Percentiles rank a stretch among this genome's conserved stretches.
phyloP scores from a whole-genome alignment of 2,888 invertebrate species.

The Elaeidobius kamerunicus region DNA sequence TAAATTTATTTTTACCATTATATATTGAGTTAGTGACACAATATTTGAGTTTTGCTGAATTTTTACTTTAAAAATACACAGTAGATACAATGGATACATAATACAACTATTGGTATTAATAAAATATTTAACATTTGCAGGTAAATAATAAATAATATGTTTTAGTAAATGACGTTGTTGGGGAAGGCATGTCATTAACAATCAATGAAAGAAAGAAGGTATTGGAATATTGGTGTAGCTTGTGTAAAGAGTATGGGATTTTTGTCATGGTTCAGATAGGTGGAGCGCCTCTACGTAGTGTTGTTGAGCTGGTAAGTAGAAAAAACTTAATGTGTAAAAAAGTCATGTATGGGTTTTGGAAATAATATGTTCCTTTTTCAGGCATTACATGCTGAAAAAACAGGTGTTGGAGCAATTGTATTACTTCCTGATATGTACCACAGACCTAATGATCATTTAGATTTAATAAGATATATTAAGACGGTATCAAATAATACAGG shows the following conservation, averaged over 20 bases:
- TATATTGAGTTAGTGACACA: too few relatives aligned
- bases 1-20: too few relatives aligned
- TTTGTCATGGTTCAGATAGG: slow-evolving; percentile 73
- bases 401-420: slow-evolving; percentile 66
- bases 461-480: slow-evolving; percentile 66
- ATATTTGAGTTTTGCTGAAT: too few relatives aligned
- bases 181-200: slow-evolving; percentile 69
- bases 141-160: too few relatives aligned
- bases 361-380: slow-evolving; percentile 20
- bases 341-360: too few relatives aligned
- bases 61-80: too few relatives aligned
- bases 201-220: slow-evolving; percentile 64
- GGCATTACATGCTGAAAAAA: slow-evolving; percentile 65
- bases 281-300: slow-evolving; percentile 65
- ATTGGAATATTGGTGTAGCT: slow-evolving; percentile 62
- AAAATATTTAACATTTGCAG: too few relatives aligned
- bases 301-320: slow-evolving; percentile 54
- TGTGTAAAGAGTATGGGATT: slow-evolving; percentile 54
- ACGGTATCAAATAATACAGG: slow-evolving; percentile 50
- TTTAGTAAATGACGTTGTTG: slow-evolving; percentile 76
- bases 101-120: too few relatives aligned
- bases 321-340: neutral
- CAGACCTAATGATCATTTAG: slow-evolving; percentile 60
- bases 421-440: slow-evolving; percentile 78
- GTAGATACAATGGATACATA: too few relatives aligned